Evolutionary conservation across 2,113 vertebrate genomes (phyloP).

Genomic region (Nansenia antarctica): DNA sequence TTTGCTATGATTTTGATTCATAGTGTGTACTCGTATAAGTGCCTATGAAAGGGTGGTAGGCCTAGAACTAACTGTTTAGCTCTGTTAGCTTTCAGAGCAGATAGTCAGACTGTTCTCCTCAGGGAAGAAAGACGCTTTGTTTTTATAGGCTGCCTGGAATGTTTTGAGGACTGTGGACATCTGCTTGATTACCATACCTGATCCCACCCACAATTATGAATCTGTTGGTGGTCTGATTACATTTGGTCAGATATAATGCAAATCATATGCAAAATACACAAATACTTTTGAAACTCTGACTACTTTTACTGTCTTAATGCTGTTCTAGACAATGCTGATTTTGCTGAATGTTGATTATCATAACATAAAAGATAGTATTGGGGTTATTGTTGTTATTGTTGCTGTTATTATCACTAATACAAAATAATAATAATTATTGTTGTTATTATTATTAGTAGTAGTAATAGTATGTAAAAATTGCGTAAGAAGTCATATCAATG

Average conservation of each 20-base stretch:
- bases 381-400: background rate
- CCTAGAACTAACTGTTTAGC: constrained; percentile 16
- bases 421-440: background rate
- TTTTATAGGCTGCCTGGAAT: constrained; percentile 76
- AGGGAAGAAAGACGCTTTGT: constrained; percentile 67
- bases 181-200: constrained; percentile 78
- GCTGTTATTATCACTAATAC: background rate
- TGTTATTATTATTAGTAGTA: background rate
- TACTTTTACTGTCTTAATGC: too few relatives aligned
- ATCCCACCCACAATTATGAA: constrained; percentile 64
- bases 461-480: background rate
- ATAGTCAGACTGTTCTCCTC: constrained; percentile 52
- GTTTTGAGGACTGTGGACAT: constrained; percentile 72
- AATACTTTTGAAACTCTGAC: background rate
- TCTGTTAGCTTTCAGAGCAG: constrained; percentile 36
- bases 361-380: background rate
- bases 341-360: background rate
- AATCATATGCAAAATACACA: background rate
- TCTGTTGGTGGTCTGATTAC: constrained; percentile 74
- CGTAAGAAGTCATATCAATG: background rate
- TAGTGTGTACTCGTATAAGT: too few relatives aligned
- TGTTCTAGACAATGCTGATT: too few relatives aligned
- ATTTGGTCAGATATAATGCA: constrained; percentile 18
- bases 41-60: background rate
- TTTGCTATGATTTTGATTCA: background rate